Base-by-base conservation (phyloP, 2,797 vertebrate genomes). In the Notolepis coatsorum region DNA sequence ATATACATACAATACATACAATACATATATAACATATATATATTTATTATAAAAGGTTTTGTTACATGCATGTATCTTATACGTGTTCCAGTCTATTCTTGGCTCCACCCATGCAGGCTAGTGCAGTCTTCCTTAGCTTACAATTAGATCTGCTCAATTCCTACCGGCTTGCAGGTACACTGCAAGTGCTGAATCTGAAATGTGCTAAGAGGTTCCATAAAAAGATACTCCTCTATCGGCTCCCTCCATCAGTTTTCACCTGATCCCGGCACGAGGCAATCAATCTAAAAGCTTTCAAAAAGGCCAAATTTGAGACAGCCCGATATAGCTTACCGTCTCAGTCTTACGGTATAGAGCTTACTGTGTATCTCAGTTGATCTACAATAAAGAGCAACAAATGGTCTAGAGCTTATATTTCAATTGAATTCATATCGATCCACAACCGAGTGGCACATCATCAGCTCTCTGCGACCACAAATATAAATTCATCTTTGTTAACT, bases 171-270 rank as follows among this genome's bases (percentile, higher is more conserved):
- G 46, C 41, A 70, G 65, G 41, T 23, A 42, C 61, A 27, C n/a
- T 37, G 50, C 39, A 0, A 30, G 31, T 52, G 35, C 50, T 77
- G 71, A 81, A 43, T 71, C 12, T 41, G 1, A 39, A 62, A 74
- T 62, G 61, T 57, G 31, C 70, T 70, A 35, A 67, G 37, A 51
- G 27, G 30, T 20, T 17, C 46, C 35, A 2, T 27, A 43, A 50
- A 37, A 35, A 28, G 27, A n/a, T n/a, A n/a, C n/a, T 18, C 20
- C 25, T 43, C 15, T 25, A 8, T 8, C n/a, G 21, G 20, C 49
- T 53, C 12, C 20, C 35, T 49, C 17, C n/a, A 15, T 41, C 33
- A 41, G 21, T 47, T 45, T 12, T 24, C 1, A 21, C 23, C 12
- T 12, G 10, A 3, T 12, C 2, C 7, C 5, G 23, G 20, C 3